These are phyloP conservation scores for Ctenopoma kingsleyae DNA, from an alignment of 2,797 vertebrate species.

Conservation along the genomic window DNA sequence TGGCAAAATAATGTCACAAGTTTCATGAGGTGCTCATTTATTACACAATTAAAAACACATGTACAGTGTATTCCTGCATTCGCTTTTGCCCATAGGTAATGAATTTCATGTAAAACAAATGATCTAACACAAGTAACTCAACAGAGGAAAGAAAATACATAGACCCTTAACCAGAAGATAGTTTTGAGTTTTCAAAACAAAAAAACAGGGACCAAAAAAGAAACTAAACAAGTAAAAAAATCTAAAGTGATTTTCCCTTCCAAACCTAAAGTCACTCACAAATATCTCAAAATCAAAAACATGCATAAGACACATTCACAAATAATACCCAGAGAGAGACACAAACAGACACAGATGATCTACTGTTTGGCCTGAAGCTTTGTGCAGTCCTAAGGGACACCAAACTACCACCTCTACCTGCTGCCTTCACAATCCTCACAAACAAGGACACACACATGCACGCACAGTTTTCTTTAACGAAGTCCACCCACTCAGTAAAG, in stretches of 20 bases:
- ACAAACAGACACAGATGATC: neutral
- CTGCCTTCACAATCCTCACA: neutral
- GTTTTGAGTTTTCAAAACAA: neutral
- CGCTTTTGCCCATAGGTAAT: no score
- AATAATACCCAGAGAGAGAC: neutral
- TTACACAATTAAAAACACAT: no score
- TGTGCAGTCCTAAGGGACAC: neutral
- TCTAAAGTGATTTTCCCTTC: no score
- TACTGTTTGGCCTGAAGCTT: conserved; percentile 14
- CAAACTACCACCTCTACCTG: neutral
- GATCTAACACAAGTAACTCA: no score
- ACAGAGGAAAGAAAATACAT: no score
- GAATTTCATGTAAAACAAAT: no score
- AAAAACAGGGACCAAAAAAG: neutral
- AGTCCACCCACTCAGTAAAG: conserved; percentile 5
- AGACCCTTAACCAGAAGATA: no score
- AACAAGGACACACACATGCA: neutral
- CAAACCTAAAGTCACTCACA: neutral
- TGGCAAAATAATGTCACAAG: no score
- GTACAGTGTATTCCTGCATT: no score
- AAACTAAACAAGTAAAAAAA: no score
- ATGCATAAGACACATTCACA: neutral
- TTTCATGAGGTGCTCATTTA: no score
- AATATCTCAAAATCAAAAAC: conserved; percentile 19
- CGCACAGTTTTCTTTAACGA: neutral